Percentiles rank a stretch among this genome's conserved stretches.
phyloP scores from a whole-genome alignment of 2,888 invertebrate species.

The Eilema sororculum region DNA sequence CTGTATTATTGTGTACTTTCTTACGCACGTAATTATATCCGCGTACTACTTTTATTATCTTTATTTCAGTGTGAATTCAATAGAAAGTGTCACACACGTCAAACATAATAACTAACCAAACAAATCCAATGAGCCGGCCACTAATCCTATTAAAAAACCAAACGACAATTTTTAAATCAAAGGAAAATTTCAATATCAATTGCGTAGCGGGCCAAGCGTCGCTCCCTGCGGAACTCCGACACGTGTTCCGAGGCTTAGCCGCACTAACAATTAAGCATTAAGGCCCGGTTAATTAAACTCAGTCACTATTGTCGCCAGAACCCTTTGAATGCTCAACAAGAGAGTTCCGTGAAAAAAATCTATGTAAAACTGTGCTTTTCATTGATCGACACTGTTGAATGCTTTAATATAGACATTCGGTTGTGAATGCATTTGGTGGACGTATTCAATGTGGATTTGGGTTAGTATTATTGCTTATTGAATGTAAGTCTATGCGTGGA shows the following conservation, averaged over 20 bases:
- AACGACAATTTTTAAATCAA: conserved; percentile 52
- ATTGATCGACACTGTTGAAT: conserved; percentile 58
- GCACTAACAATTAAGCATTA: conserved; percentile 85
- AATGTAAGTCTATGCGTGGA: conserved; percentile 12
- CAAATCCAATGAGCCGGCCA: conserved; percentile 44
- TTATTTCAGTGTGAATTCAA: neutral
- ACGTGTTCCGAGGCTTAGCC: conserved; percentile 84
- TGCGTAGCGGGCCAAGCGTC: conserved; percentile 61
- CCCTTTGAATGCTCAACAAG: conserved; percentile 82
- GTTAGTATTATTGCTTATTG: conserved; percentile 39
- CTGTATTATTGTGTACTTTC: neutral
- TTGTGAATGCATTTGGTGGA: conserved; percentile 49
- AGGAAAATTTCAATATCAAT: conserved; percentile 77
- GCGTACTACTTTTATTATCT: neutral
- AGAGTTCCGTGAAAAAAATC: conserved; percentile 74
- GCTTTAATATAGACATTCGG: conserved; percentile 57
- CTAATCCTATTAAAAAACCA: conserved; percentile 52
- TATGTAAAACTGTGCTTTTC: conserved; percentile 72
- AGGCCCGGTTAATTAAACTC: conserved; percentile 85
- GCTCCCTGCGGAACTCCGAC: conserved; percentile 75
- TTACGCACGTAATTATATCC: neutral
- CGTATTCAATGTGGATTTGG: conserved; percentile 47
- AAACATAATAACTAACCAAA: conserved; percentile 41
- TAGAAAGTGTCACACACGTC: conserved; percentile 14
- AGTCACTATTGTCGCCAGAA: conserved; percentile 78